Conservation (phyloP, 2,797 vertebrate species). For the Thripadectes ignobilis region DNA sequence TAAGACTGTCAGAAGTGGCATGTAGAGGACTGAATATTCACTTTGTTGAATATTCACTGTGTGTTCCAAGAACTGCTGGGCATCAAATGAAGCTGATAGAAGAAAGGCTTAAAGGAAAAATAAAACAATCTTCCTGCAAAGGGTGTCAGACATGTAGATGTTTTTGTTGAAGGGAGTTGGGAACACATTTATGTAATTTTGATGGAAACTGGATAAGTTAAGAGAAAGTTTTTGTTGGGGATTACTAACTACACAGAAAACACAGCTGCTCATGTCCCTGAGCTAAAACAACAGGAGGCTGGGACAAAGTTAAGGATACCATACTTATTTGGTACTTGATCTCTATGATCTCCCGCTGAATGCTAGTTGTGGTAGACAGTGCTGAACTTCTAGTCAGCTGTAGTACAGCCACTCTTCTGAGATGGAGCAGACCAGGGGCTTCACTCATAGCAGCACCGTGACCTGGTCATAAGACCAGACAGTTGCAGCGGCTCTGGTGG, state of each 20-base stretch:
- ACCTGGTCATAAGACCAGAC: neutral
- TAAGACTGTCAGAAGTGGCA: neutral
- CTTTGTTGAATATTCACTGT: neutral
- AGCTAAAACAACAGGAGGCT: neutral
- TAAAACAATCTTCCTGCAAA: neutral
- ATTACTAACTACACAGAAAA: neutral
- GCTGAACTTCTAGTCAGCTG: neutral
- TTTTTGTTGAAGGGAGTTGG: neutral
- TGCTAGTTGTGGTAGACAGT: neutral
- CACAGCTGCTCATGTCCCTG: neutral
- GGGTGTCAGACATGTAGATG: fast-evolving
- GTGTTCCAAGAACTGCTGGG: neutral
- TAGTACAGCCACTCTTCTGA: neutral
- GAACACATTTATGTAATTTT: neutral
- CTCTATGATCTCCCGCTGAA: neutral
- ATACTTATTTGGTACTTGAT: neutral
- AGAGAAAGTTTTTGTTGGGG: neutral
- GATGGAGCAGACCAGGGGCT: neutral
- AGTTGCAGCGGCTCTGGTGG: neutral
- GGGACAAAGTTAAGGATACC: neutral
- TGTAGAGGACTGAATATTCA: neutral
- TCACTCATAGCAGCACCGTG: neutral
- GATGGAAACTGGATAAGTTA: neutral
- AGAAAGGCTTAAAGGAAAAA: neutral
- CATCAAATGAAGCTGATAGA: neutral